phyloP scores from a whole-genome alignment of 30 jellyfish, hydroid and myxozoan genomes.

The Hydractinia symbiolongicarpus region DNA sequence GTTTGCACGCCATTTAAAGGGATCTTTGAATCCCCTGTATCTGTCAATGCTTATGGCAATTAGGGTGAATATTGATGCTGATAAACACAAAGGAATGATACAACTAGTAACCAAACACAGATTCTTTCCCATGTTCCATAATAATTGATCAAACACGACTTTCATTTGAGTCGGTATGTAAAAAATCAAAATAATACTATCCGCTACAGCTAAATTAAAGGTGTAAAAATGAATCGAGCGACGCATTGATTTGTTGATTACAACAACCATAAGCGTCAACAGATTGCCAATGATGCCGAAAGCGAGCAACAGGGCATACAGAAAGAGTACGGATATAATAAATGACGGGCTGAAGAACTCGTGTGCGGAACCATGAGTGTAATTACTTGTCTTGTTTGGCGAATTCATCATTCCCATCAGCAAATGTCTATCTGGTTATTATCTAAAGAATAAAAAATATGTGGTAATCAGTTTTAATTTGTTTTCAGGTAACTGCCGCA shows the following conservation, averaged over 20 bases:
- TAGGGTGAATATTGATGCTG: constrained; percentile 81
- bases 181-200: constrained; percentile 47
- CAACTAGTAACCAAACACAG: constrained; percentile 60
- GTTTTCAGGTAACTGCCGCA: no score
- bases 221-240: constrained; percentile 84
- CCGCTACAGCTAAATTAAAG: constrained; percentile 75
- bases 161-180: constrained; percentile 77
- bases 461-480: no score
- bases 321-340: background rate
- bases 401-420: background rate
- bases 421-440: background rate
- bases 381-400: background rate
- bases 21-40: constrained; percentile 56
- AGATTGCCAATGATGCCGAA: constrained; percentile 68
- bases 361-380: background rate
- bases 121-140: constrained; percentile 72
- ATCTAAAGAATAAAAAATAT: no score
- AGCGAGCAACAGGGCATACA: constrained; percentile 37
- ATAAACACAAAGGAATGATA: constrained; percentile 58
- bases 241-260: constrained; percentile 45
- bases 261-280: constrained; percentile 64
- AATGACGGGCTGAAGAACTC: background rate
- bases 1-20: constrained; percentile 54
- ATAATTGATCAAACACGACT: constrained; percentile 37
- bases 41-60: constrained; percentile 81